Conservation (phyloP, 35 echinoderm and acorn worm species). For the Lytechinus variegatus region DNA sequence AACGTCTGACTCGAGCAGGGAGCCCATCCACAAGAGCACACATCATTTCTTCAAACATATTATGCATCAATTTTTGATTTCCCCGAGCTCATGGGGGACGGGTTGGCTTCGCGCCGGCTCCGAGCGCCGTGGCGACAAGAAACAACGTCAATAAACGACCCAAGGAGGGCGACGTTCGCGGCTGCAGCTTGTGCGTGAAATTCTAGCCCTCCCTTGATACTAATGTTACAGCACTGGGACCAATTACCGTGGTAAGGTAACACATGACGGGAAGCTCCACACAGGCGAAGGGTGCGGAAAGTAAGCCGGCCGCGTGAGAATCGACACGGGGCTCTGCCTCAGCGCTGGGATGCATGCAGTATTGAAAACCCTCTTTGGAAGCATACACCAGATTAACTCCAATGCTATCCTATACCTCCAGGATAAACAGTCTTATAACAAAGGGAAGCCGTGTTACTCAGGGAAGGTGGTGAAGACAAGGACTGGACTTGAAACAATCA, state of each 20-base stretch:
- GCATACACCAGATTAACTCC: conserved; percentile 35
- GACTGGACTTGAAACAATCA: background rate
- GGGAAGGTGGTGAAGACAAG: background rate
- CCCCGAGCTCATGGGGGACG: conserved; percentile 16
- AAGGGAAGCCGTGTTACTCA: background rate
- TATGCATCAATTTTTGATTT: conserved; percentile 40
- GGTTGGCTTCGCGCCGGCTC: conserved; percentile 44
- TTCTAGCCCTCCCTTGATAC: conserved; percentile 49
- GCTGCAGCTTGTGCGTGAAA: conserved; percentile 53
- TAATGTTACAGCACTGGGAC: conserved; percentile 52
- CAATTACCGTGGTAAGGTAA: conserved; percentile 44
- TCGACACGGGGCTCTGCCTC: background rate
- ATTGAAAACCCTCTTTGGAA: background rate
- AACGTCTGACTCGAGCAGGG: conserved; percentile 28
- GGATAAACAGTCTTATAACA: conserved; percentile 26
- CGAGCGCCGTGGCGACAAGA: conserved; percentile 43
- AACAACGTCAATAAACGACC: conserved; percentile 53
- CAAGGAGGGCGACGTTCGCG: conserved; percentile 47
- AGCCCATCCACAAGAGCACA: conserved; percentile 31
- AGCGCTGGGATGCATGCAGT: background rate
- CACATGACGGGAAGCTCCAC: conserved; percentile 30
- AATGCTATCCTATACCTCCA: conserved; percentile 21
- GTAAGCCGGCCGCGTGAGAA: conserved; percentile 31
- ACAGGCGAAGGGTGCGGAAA: conserved; percentile 9
- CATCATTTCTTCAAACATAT: conserved; percentile 51